These are phyloP conservation scores for Vanessa atalanta DNA, from an alignment of 1,140 invertebrate genomes.

Conservation along the genomic window DNA sequence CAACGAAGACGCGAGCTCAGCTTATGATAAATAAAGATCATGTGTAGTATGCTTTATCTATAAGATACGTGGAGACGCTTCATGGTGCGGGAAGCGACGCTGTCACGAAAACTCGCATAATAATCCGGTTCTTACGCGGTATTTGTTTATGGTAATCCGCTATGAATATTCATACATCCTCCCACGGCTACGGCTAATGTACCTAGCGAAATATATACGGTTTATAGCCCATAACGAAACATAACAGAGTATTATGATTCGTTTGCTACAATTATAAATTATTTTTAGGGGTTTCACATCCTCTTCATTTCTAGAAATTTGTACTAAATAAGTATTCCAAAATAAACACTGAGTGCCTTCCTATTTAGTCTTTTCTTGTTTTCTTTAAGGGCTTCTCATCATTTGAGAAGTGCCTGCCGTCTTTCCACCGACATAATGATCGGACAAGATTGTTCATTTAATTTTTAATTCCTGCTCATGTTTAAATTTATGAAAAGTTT, in stretches of 20 bases:
- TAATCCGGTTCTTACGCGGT: conserved; percentile 32
- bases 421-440: too few relatives aligned
- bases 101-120: conserved; percentile 27
- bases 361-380: too few relatives aligned
- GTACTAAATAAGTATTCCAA: too few relatives aligned
- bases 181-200: conserved; percentile 27
- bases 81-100: conserved; percentile 5
- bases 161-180: conserved; percentile 44
- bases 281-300: not conserved
- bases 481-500: too few relatives aligned
- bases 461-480: too few relatives aligned
- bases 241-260: not conserved
- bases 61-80: not conserved
- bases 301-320: too few relatives aligned
- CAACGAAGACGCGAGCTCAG: too few relatives aligned
- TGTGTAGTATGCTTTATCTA: not conserved
- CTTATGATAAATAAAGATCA: not conserved
- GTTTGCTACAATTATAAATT: not conserved
- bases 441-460: too few relatives aligned
- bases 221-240: conserved; percentile 14
- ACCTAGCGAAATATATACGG: conserved; percentile 15
- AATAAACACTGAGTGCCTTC: too few relatives aligned
- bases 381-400: too few relatives aligned
- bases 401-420: too few relatives aligned
- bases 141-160: conserved; percentile 45